Evolutionary conservation across 1,140 invertebrate genomes (phyloP).

Genomic region (Solen grandis): DNA sequence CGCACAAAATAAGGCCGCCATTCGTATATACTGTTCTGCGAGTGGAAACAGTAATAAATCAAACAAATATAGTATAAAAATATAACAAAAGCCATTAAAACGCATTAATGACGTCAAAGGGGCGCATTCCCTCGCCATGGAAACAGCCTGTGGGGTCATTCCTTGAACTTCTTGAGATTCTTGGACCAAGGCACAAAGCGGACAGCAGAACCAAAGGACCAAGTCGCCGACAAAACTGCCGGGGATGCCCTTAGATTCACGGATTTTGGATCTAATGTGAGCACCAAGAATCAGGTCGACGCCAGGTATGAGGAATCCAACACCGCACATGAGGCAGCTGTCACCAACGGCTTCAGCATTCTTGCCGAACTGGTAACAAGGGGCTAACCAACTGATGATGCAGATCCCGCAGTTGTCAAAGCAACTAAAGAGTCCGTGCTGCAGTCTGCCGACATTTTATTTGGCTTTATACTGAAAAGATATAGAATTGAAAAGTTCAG

Average conservation of each 20-base stretch:
- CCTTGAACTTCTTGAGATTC: slow-evolving; percentile 76
- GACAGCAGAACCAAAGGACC: slow-evolving; percentile 72
- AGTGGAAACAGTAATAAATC: too few species aligned
- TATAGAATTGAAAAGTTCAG: too few species aligned
- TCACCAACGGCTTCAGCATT: slow-evolving; percentile 79
- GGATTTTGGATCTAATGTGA: slow-evolving; percentile 76
- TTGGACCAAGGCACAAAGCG: slow-evolving; percentile 76
- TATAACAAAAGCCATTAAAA: too few species aligned
- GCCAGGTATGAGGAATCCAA: slow-evolving; percentile 69
- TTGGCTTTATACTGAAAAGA: too few species aligned
- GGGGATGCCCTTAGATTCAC: slow-evolving; percentile 73
- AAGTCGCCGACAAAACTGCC: slow-evolving; percentile 73
- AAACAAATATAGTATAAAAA: too few species aligned
- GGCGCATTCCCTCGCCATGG: slow-evolving; percentile 52
- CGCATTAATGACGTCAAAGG: too few species aligned
- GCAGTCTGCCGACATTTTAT: too few species aligned
- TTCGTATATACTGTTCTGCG: too few species aligned
- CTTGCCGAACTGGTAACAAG: slow-evolving; percentile 78
- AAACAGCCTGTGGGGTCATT: slow-evolving; percentile 45
- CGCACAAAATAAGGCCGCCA: too few species aligned
- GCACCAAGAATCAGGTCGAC: slow-evolving; percentile 67
- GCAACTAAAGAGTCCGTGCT: slow-evolving; percentile 77
- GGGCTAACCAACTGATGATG: slow-evolving; percentile 76
- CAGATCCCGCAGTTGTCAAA: slow-evolving; percentile 78
- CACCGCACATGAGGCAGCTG: slow-evolving; percentile 74